A percentile compares a stretch with the other conserved stretches of the same genome.
Conservation (phyloP, 2,113 vertebrate genomes). For the Patagioenas fasciata region DNA sequence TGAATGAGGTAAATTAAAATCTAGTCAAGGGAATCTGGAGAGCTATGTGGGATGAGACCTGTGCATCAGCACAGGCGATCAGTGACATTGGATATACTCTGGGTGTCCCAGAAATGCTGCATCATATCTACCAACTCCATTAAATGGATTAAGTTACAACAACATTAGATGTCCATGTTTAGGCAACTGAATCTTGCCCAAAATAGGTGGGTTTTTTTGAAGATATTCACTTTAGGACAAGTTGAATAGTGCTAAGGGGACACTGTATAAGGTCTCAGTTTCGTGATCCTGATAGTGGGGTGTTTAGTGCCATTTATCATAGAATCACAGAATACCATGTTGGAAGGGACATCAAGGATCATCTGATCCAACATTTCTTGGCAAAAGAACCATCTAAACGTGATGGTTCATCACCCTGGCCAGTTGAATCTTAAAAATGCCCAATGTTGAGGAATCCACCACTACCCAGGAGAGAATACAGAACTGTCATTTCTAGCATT, state of each 20-base stretch:
- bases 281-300: background rate
- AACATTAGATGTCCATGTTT: background rate
- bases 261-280: background rate
- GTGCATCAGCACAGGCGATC: background rate
- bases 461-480: too few species aligned
- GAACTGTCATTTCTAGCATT: background rate
- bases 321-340: too few species aligned
- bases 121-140: background rate
- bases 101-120: background rate
- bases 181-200: background rate
- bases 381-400: too few species aligned
- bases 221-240: background rate
- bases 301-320: background rate
- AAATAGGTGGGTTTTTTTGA: background rate
- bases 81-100: background rate
- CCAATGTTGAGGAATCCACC: too few species aligned
- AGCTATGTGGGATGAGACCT: background rate
- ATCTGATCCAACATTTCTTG: too few species aligned
- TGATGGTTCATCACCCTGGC: too few species aligned
- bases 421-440: too few species aligned
- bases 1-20: background rate
- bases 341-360: too few species aligned
- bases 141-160: background rate
- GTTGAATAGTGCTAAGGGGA: too few species aligned
- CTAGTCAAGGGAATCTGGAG: background rate